Evolutionary conservation across 64 coral and sea anemone species (phyloP).

Genomic region (Porites australiensis): DNA sequence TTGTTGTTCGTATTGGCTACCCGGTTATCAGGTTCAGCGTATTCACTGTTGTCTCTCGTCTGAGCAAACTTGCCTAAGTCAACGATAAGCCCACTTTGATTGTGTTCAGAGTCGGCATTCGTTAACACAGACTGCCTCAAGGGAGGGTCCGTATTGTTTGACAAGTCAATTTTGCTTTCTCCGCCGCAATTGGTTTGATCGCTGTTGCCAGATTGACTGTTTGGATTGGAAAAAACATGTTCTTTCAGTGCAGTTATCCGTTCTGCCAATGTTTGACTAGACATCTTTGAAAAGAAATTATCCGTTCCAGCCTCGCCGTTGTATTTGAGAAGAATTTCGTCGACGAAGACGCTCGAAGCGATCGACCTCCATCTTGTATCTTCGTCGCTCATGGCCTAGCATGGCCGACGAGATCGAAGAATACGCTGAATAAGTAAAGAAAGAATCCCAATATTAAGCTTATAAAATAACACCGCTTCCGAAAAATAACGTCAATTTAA

Average conservation of each 20-base stretch:
- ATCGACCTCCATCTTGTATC: slow-evolving; percentile 30
- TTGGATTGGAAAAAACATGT: slow-evolving; percentile 75
- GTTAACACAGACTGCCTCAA: slow-evolving; percentile 45
- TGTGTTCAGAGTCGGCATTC: slow-evolving; percentile 24
- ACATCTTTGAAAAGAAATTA: slow-evolving; percentile 62
- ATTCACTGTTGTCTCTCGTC: not conserved
- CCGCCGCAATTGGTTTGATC: slow-evolving; percentile 67
- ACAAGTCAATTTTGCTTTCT: slow-evolving; percentile 59
- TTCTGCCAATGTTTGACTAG: slow-evolving; percentile 44
- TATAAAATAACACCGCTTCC: not conserved
- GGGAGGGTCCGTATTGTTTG: slow-evolving; percentile 54
- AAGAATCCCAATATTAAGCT: not conserved
- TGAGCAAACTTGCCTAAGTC: not conserved
- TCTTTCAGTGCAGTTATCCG: slow-evolving; percentile 55
- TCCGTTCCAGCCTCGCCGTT: not conserved
- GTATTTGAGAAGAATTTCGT: slow-evolving; percentile 69
- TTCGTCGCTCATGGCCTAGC: slow-evolving; percentile 19
- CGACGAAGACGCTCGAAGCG: slow-evolving; percentile 13
- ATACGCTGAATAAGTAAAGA: not conserved
- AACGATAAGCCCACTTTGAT: slow-evolving; percentile 20
- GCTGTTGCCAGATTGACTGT: slow-evolving; percentile 20
- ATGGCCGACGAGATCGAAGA: not conserved
- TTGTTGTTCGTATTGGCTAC: not conserved
- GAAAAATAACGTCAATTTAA: not conserved
- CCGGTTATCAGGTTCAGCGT: not conserved